Conservation (phyloP, 2,113 vertebrate genomes). For the Empidonax traillii region DNA sequence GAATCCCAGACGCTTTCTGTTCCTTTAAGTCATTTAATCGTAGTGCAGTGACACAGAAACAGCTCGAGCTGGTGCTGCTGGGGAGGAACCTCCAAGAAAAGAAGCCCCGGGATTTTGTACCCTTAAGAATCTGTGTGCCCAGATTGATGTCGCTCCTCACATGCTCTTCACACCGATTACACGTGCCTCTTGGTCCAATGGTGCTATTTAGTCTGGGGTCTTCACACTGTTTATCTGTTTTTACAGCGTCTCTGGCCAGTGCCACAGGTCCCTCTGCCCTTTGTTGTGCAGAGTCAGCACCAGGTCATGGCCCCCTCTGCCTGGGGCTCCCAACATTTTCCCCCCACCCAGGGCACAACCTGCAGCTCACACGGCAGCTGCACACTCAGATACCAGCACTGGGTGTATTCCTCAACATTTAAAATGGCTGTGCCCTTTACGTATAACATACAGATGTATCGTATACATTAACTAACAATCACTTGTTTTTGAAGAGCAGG, state of each 20-base stretch:
- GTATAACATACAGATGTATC: neutral
- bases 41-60: neutral
- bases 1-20: too few relatives aligned
- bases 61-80: neutral
- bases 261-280: neutral
- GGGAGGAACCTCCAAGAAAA: neutral
- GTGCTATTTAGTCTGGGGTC: neutral
- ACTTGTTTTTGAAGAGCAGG: neutral
- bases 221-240: neutral
- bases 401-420: neutral
- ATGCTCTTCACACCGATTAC: neutral
- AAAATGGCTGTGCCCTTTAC: neutral
- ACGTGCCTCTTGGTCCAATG: neutral
- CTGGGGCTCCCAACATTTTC: neutral
- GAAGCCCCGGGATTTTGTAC: neutral
- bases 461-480: neutral
- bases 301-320: neutral
- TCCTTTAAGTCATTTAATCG: neutral
- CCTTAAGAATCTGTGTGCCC: neutral
- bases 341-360: neutral
- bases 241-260: neutral
- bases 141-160: neutral
- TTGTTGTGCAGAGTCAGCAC: neutral
- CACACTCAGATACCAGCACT: neutral
- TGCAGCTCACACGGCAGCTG: neutral